Evolutionary conservation across 2,888 invertebrate genomes (phyloP).

Genomic region (Scaeva pyrastri): DNA sequence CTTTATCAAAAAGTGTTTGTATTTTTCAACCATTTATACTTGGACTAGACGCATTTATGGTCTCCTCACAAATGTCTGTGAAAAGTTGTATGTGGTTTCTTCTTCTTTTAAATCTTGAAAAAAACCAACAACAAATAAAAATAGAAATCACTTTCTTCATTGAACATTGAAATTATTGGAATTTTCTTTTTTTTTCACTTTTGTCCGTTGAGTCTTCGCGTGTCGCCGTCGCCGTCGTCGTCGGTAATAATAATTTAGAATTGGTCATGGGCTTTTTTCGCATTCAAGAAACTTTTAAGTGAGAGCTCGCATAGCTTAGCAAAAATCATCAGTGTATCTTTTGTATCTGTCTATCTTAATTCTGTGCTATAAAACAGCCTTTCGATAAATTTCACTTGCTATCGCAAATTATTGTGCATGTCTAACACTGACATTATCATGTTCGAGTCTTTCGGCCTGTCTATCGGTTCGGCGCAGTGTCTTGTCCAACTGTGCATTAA

Average conservation of each 20-base stretch:
- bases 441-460: conserved; percentile 32
- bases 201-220: too few relatives aligned
- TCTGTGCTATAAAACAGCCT: conserved; percentile 20
- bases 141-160: conserved; percentile 74
- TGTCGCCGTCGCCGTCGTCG: too few relatives aligned
- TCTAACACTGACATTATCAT: conserved; percentile 50
- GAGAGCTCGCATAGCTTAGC: conserved; percentile 5
- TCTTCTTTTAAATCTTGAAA: conserved; percentile 10
- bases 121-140: background rate
- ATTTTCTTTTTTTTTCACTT: conserved; percentile 58
- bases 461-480: background rate
- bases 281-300: conserved; percentile 20
- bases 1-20: conserved; percentile 10
- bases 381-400: conserved; percentile 73
- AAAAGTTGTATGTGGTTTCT: conserved; percentile 10
- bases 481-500: background rate
- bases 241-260: conserved; percentile 10
- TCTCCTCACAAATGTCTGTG: background rate
- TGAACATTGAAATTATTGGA: conserved; percentile 68
- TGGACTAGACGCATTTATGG: background rate
- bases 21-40: background rate
- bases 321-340: conserved; percentile 8
- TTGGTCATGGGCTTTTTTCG: conserved; percentile 24
- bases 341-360: conserved; percentile 19
- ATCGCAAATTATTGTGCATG: conserved; percentile 62